Evolutionary conservation across 2,888 invertebrate species (phyloP), one percentile per base, ranked within the genome.

Genomic region (Cotesia congregata): DNA sequence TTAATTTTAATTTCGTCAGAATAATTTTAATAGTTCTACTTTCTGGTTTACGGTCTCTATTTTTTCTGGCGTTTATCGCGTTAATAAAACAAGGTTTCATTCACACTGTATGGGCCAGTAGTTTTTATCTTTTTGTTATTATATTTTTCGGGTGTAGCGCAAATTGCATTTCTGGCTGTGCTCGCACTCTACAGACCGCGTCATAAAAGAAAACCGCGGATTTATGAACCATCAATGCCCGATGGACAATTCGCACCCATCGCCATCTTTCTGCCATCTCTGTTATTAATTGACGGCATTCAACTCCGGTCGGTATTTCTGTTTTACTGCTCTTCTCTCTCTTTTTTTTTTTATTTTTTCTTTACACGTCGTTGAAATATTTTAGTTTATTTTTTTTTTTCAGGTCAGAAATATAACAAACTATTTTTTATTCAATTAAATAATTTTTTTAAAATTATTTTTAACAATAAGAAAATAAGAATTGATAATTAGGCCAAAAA

Each of bases 241-340:
- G 5, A n/a, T 39, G 71, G 38, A 20, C 15, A 69, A 50, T 41
- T 59, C 61, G 40, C 71, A 72, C 62, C 30, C 71, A 30, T 30
- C 40, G 71, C 71, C 71, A 72, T 72, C 71, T 39, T 50, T 67
- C 38, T 71, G 64, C 60, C 30, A 38, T 3, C 67, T 67, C 17
- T 15, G 59, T 67, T 70, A 71, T 40, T 50, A 75, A 67, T 74
- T 59, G 76, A 71, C 62, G 17, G 59, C 64, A 9, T 65, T 38
- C 59, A 61, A 59, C 65, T 39, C 15, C 68, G 38, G 68, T 17
- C 65, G 41, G 70, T 69, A 76, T 65, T 15, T 40, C 9, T 50
- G 4, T 50, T 50, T 50, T 50, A 50, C 7, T 50, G 50, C 50
- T 50, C 9, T 50, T 7, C 12, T 50, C 4, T 12, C 1, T 50